These are phyloP conservation scores for Dipodomys merriami DNA, from an alignment of 2,113 vertebrate species.

Conservation along the genomic window DNA sequence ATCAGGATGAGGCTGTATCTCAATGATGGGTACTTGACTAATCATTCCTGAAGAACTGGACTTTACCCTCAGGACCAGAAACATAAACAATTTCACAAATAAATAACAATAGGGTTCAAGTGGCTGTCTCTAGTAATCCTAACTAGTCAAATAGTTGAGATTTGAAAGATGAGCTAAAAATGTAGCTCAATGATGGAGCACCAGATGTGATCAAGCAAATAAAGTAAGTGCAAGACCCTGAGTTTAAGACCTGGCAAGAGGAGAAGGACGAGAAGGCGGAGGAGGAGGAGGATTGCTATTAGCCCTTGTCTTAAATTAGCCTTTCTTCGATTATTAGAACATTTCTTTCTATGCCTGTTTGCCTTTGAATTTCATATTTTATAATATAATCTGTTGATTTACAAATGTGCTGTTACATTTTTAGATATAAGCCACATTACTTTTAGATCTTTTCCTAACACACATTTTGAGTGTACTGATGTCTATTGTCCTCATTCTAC, in stretches of 20 bases:
- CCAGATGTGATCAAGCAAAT: too few relatives aligned
- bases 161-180: too few relatives aligned
- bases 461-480: neutral
- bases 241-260: too few relatives aligned
- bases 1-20: neutral
- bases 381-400: neutral
- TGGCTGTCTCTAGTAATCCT: too few relatives aligned
- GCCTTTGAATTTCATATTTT: neutral
- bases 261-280: too few relatives aligned
- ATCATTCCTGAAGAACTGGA: neutral
- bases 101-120: neutral
- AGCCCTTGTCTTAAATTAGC: neutral
- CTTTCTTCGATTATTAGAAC: neutral
- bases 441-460: neutral
- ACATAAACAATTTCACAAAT: neutral
- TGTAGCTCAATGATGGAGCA: too few relatives aligned
- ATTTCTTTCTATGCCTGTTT: neutral
- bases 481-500: neutral
- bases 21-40: neutral
- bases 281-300: too few relatives aligned
- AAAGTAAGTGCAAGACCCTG: too few relatives aligned
- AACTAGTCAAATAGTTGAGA: too few relatives aligned
- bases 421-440: neutral
- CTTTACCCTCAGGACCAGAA: neutral
- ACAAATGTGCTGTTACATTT: neutral